Conservation (phyloP, 1,140 invertebrate species). For the Delia radicum region DNA sequence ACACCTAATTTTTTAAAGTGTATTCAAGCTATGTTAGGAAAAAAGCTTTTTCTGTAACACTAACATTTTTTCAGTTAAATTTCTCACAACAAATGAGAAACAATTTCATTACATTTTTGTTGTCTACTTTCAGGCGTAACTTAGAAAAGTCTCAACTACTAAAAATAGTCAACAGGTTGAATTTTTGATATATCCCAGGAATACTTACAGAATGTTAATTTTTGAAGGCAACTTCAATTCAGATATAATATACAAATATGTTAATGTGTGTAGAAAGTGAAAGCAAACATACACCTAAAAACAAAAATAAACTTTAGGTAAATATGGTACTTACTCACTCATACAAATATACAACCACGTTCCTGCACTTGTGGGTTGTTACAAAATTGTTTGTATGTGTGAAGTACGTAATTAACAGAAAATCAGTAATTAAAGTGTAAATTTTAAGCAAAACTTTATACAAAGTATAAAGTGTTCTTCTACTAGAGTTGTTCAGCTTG, state of each 20-base stretch:
- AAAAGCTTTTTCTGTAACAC: neutral
- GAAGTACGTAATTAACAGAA: too few species aligned
- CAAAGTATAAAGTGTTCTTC: too few species aligned
- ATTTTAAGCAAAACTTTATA: too few species aligned
- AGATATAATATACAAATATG: neutral
- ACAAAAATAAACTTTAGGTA: too few species aligned
- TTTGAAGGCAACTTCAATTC: neutral
- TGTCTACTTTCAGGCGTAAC: slow-evolving; percentile 17
- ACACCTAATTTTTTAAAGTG: neutral
- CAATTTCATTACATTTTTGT: neutral
- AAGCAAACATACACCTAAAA: neutral
- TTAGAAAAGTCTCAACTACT: neutral
- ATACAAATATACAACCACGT: too few species aligned
- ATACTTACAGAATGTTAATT: neutral
- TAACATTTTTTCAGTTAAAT: neutral
- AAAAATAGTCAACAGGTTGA: slow-evolving; percentile 15
- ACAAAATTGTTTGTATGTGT: too few species aligned
- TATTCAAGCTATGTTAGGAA: neutral
- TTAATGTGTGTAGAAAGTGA: neutral
- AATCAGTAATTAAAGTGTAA: too few species aligned
- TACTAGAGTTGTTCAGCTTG: too few species aligned
- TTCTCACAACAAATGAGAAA: neutral
- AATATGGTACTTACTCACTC: too few species aligned
- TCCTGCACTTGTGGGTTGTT: too few species aligned
- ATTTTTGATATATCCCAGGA: neutral